These are phyloP conservation scores for Magallana ariakensis DNA, from an alignment of 1,140 invertebrate species.

Conservation along the genomic window DNA sequence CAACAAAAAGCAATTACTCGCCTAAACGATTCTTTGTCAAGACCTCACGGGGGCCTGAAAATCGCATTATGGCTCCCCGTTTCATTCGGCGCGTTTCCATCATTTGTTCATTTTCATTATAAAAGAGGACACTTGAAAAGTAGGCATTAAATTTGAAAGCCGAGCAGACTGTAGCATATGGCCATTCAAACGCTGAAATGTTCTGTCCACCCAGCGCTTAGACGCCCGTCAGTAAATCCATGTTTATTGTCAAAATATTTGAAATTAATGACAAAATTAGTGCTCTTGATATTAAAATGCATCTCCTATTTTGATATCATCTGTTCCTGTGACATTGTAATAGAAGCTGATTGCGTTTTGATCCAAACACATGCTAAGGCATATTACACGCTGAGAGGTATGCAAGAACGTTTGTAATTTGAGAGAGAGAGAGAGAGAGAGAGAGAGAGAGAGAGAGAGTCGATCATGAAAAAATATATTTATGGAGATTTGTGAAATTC, in stretches of 20 bases:
- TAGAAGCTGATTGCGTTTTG: background rate
- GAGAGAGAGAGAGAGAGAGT: too few relatives aligned
- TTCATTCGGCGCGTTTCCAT: conserved; percentile 2
- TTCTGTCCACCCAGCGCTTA: conserved; percentile 24
- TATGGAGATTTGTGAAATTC: too few relatives aligned
- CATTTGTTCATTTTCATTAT: conserved; percentile 37
- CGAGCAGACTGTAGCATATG: conserved; percentile 33
- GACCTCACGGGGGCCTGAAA: conserved; percentile 6
- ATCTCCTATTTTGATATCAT: conserved; percentile 26
- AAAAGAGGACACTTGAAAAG: conserved; percentile 31
- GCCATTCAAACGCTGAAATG: conserved; percentile 8
- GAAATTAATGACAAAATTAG: conserved; percentile 35
- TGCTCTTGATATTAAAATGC: conserved; percentile 8
- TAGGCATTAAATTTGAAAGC: conserved; percentile 31
- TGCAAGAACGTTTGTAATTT: too few relatives aligned
- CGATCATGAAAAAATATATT: too few relatives aligned
- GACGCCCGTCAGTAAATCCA: background rate
- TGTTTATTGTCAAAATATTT: conserved; percentile 37
- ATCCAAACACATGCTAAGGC: too few relatives aligned
- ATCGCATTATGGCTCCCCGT: conserved; percentile 10
- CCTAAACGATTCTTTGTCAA: conserved; percentile 15
- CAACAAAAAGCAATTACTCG: conserved; percentile 36
- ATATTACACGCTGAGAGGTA: too few relatives aligned
- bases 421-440: too few relatives aligned
- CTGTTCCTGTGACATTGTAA: conserved; percentile 14